Evolutionary conservation across 2,113 vertebrate species (phyloP), one percentile per base, ranked within the genome.

Genomic region (Willisornis vidua): DNA sequence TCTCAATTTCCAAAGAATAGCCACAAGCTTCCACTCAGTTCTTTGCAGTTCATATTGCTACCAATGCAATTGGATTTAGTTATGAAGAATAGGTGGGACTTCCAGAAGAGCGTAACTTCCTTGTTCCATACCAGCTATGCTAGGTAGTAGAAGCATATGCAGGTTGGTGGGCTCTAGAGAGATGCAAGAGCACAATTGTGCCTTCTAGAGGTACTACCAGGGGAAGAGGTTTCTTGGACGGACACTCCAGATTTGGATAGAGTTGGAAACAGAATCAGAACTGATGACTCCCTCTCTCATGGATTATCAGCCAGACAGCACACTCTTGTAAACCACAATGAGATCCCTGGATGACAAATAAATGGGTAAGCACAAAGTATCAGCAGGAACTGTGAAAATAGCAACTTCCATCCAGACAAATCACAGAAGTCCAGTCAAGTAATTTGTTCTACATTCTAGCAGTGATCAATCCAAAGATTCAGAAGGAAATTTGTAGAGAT

Each of bases 281-380:
- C 43, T 74, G 83, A 80, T 37, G 51, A 31, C 31, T 62, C 15
- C 16, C 29, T 74, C 22, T 51, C 46, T 70, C 46, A 43, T 13
- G 48, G 48, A 71, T 83, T 92, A 91, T 77, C 22, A 62, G 41
- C 37, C 51, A 90, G 88, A 46, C 25, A 85, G 52, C 35, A 61
- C 12, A 7, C 31, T 77, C 80, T 26, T 85, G 55, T 87, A 73
- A 95, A 83, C n/a, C 59, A 39, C 41, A 68, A 28, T 72, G 68
- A 85, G 71, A 89, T 67, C 62, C 57, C 13, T 22, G 46, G n/a
- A 79, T 86, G 92, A 93, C 79, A 96, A 86, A 88, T 90, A 66
- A 72, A 90, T 23, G n/a, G 58, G 39, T 51, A 92, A 46, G 67
- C 54, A 61, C 58, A 89, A 93, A 78, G 57, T 8, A 67, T 26